Conservation (phyloP, 1,140 invertebrate genomes). For the Phortica variegata region DNA sequence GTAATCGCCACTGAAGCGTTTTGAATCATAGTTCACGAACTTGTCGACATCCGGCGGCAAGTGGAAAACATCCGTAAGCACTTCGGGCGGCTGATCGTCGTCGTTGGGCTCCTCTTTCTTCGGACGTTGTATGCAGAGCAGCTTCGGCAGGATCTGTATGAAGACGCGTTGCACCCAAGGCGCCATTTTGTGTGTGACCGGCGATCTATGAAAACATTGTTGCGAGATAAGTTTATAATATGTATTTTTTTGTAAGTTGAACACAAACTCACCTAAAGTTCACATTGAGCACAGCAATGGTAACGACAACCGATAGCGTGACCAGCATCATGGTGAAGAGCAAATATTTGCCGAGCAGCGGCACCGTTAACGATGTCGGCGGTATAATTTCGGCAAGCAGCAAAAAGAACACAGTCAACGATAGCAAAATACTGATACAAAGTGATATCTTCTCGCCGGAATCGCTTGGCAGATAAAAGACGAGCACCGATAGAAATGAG, state of each 20-base stretch:
- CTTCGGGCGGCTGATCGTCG: conserved; percentile 69
- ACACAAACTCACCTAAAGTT: conserved; percentile 78
- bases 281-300: conserved; percentile 96
- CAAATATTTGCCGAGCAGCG: conserved; percentile 96
- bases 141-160: conserved; percentile 84
- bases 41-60: conserved; percentile 71
- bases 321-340: conserved; percentile 99
- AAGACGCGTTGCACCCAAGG: conserved; percentile 88
- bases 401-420: conserved; percentile 98
- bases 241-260: too few relatives aligned
- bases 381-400: conserved; percentile 98
- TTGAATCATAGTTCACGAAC: conserved; percentile 64
- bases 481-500: conserved; percentile 95
- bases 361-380: conserved; percentile 97
- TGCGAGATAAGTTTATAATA: background rate
- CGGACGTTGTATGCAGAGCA: conserved; percentile 81
- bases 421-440: conserved; percentile 97
- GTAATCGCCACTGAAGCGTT: conserved; percentile 71
- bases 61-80: conserved; percentile 72
- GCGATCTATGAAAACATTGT: conserved; percentile 61
- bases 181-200: conserved; percentile 93
- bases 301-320: conserved; percentile 95
- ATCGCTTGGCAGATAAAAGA: conserved; percentile 98
- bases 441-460: conserved; percentile 97
- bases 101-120: conserved; percentile 69